Conservation (phyloP, 2,797 vertebrate species). For the Amblyopsis hoosieri region DNA sequence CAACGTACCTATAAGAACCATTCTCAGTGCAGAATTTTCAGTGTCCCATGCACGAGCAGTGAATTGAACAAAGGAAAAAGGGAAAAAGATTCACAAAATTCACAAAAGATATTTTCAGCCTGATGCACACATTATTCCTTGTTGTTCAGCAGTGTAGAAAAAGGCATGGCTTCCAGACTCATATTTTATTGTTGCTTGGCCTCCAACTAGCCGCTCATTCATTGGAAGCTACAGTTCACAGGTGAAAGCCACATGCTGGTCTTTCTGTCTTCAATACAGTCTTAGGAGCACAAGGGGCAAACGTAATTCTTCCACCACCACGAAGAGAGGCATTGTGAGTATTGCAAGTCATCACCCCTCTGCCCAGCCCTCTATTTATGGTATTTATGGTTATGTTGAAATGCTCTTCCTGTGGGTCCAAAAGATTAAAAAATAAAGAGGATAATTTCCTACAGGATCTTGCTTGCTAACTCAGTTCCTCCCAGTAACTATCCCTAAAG, state of each 20-base stretch:
- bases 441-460: too few relatives aligned
- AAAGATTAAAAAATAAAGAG: not conserved
- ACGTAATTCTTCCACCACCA: constrained; percentile 31
- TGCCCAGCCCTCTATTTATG: constrained; percentile 25
- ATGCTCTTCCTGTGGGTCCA: constrained; percentile 21
- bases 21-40: constrained; percentile 19
- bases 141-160: not conserved
- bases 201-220: constrained; percentile 25
- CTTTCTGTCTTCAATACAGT: constrained; percentile 12
- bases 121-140: constrained; percentile 13
- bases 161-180: not conserved
- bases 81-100: constrained; percentile 14
- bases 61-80: constrained; percentile 17
- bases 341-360: constrained; percentile 12
- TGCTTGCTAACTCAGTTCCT: not conserved
- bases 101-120: constrained; percentile 6
- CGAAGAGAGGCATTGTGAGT: constrained; percentile 46
- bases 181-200: constrained; percentile 9
- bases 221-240: constrained; percentile 25
- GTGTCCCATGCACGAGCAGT: constrained; percentile 21
- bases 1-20: constrained; percentile 9
- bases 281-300: constrained; percentile 35
- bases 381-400: constrained; percentile 55
- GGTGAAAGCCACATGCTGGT: constrained; percentile 36
- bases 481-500: constrained; percentile 3